phyloP scores from a whole-genome alignment of 2,888 invertebrate species.

The Lepeophtheirus nordmannii region DNA sequence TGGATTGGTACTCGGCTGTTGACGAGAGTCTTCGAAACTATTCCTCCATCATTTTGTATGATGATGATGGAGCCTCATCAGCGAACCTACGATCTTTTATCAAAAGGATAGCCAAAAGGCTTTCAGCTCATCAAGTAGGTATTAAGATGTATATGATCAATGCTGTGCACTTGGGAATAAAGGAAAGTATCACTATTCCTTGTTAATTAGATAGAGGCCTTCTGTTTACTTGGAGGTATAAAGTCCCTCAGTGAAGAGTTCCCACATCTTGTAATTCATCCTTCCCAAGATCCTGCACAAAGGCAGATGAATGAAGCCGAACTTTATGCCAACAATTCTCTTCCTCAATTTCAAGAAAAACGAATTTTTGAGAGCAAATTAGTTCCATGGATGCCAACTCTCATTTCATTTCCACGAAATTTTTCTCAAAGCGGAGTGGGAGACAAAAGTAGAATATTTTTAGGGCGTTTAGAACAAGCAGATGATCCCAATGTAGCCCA shows the following conservation, averaged over 20 bases:
- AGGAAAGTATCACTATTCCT: too few relatives aligned
- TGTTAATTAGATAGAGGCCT: slow-evolving; percentile 11
- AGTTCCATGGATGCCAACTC: slow-evolving; percentile 18
- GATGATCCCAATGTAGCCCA: not conserved
- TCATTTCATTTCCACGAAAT: not conserved
- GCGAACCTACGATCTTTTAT: not conserved
- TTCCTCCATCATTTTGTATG: slow-evolving; percentile 5
- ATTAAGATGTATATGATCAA: not conserved
- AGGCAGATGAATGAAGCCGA: not conserved
- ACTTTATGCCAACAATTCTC: not conserved
- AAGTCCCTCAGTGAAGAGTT: not conserved
- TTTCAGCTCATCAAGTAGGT: not conserved
- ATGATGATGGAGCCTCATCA: slow-evolving; percentile 5
- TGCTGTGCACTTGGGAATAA: too few relatives aligned
- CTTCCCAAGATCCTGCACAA: not conserved
- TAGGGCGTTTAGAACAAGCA: slow-evolving; percentile 9
- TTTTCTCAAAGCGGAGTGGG: not conserved
- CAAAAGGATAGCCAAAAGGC: not conserved
- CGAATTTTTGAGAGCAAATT: not conserved
- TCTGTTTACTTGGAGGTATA: slow-evolving; percentile 9
- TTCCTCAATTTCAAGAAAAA: not conserved
- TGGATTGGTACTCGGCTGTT: not conserved
- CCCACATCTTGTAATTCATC: slow-evolving; percentile 2
- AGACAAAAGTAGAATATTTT: not conserved
- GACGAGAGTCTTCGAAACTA: not conserved